phyloP scores from a whole-genome alignment of 2,888 invertebrate species.

The Eutolmus rufibarbis region DNA sequence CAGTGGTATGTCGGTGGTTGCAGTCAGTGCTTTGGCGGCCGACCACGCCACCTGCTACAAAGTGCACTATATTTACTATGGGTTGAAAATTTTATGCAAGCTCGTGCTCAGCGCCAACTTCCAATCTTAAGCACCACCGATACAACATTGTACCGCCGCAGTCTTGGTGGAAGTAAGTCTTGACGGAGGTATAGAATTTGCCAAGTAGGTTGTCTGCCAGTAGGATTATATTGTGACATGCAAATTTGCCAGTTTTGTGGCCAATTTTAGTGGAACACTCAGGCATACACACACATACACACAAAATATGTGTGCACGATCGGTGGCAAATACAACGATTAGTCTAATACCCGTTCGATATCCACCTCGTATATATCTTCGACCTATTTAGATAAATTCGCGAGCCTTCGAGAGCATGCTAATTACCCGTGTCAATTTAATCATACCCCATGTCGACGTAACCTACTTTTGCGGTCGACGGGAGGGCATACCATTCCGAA shows the following conservation, averaged over 20 bases:
- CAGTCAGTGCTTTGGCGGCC: not conserved
- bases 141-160: not conserved
- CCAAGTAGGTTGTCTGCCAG: not conserved
- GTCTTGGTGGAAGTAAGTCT: not conserved
- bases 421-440: not conserved
- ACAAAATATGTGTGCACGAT: not conserved
- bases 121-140: not conserved
- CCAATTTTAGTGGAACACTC: not conserved
- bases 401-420: not conserved
- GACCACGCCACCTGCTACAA: not conserved
- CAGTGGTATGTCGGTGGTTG: not conserved
- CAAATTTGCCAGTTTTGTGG: not conserved
- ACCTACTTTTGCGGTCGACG: not conserved
- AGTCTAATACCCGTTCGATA: not conserved
- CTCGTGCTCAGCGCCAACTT: not conserved
- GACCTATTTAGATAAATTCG: not conserved
- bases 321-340: not conserved
- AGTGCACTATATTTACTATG: constrained; percentile 4
- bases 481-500: not conserved
- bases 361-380: not conserved
- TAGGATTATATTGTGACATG: not conserved
- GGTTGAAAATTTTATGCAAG: not conserved
- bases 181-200: not conserved
- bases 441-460: not conserved
- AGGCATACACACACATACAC: not conserved